Base-by-base conservation (phyloP, 2,113 vertebrate species). In the Hippocampus mohnikei region DNA sequence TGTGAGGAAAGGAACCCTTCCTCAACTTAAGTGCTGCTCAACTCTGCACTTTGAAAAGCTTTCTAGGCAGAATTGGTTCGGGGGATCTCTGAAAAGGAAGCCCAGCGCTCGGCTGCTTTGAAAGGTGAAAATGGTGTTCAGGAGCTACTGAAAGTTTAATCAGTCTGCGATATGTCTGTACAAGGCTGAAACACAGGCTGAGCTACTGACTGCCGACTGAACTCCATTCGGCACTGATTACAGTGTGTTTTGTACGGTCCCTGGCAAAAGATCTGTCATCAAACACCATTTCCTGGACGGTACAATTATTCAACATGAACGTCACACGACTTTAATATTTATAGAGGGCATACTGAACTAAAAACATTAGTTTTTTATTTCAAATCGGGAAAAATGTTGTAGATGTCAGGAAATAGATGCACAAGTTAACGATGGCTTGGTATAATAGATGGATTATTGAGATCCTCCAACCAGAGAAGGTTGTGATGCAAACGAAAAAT, bases 111-210 rank as follows among this genome's bases (percentile, higher is more conserved):
- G 77, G 81, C 72, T 84, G 78, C 77, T 76, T 78, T 70, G 76
- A 81, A 71, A 84, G 83, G 78, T 81, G 79, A 84, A 83, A 77
- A 81, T 77, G 81, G 77, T 80, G 71, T 85, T 78, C 80, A 78
- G 82, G 42, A 82, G 69, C 65, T 73, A 69, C 74, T 88, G 80
- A 88, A 89, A 85, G 73, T 83, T 88, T 85, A 83, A 90, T 88
- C 69, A 80, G 83, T 74, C 70, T 84, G 76, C 74, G 75, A 78
- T 84, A 81, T 42, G 75, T 78, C 78, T 87, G 79, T 13, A 63
- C 7, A 27, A 23, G 41, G 42, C 63, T 65, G 63, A 48, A 65
- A 65, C 63, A 59, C 56, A 27, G 15, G 21, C 48, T 68, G 48
- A 68, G 67, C 48, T 42, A 33, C 27, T 67, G 50, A 68, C 50